Percentiles rank a stretch among this genome's conserved stretches.
Evolutionary conservation across 2,797 vertebrate species (phyloP).

Genomic region (Apodemus agrarius): DNA sequence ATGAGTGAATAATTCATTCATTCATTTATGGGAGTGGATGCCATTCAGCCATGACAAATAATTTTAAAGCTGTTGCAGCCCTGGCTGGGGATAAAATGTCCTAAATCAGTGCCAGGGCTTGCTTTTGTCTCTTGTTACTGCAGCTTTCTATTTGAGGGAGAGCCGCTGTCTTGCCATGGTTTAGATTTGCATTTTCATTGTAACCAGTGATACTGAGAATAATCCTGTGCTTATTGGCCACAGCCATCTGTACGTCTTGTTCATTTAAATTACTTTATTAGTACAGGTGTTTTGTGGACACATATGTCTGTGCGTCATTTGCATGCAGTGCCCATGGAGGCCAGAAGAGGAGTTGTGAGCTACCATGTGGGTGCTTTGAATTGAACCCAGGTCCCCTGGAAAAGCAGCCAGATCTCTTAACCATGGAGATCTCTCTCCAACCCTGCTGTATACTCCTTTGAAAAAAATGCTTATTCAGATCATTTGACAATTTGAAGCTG

Average conservation of each 20-base stretch:
- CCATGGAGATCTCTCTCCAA: neutral
- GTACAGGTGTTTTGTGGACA: neutral
- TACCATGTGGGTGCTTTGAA: neutral
- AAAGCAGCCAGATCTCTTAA: neutral
- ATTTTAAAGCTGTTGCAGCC: neutral
- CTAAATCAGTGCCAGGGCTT: neutral
- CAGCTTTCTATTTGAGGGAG: neutral
- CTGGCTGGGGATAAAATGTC: neutral
- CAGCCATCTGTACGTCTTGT: neutral
- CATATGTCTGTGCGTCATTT: neutral
- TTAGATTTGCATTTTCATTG: neutral
- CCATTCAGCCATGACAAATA: neutral
- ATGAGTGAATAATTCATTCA: neutral
- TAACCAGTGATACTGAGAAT: neutral
- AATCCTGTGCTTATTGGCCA: neutral
- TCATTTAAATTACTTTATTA: neutral
- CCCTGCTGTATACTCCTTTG: neutral
- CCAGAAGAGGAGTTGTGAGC: neutral
- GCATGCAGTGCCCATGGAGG: neutral
- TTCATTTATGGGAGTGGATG: neutral
- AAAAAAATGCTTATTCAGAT: neutral
- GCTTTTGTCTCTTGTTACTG: neutral
- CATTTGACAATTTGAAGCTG: neutral
- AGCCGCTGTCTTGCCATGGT: neutral
- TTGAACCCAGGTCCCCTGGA: neutral